phyloP scores from a whole-genome alignment of 2,113 vertebrate species.

The Nymphicus hollandicus region DNA sequence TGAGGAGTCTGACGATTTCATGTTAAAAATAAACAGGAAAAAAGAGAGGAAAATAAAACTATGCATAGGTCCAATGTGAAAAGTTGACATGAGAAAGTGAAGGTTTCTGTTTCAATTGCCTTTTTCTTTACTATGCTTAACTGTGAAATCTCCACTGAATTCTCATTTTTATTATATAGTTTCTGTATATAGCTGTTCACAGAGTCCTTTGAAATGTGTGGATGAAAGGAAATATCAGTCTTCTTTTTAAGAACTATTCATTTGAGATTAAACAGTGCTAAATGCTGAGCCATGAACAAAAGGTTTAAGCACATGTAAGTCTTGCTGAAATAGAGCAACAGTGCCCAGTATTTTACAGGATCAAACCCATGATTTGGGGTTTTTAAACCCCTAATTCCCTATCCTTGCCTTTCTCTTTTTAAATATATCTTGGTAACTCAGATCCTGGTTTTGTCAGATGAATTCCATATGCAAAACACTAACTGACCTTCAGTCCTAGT shows the following conservation, averaged over 20 bases:
- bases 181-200: neutral
- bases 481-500: neutral
- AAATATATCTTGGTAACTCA: neutral
- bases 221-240: conserved; percentile 8
- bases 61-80: neutral
- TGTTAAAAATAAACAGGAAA: neutral
- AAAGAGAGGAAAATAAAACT: neutral
- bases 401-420: neutral
- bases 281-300: conserved; percentile 22
- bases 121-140: neutral
- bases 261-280: conserved; percentile 32
- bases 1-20: neutral
- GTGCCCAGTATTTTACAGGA: neutral
- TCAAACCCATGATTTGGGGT: neutral
- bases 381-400: neutral
- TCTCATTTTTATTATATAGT: neutral
- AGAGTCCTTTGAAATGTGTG: neutral
- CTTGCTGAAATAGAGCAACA: conserved; percentile 1
- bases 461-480: neutral
- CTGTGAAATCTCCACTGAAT: neutral
- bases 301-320: neutral
- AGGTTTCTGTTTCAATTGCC: neutral
- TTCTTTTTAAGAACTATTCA: conserved; percentile 2
- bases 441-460: neutral
- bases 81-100: neutral